These are phyloP conservation scores for Mongoloraphidia duomilia DNA, from an alignment of 2,888 invertebrate species.

Conservation along the genomic window DNA sequence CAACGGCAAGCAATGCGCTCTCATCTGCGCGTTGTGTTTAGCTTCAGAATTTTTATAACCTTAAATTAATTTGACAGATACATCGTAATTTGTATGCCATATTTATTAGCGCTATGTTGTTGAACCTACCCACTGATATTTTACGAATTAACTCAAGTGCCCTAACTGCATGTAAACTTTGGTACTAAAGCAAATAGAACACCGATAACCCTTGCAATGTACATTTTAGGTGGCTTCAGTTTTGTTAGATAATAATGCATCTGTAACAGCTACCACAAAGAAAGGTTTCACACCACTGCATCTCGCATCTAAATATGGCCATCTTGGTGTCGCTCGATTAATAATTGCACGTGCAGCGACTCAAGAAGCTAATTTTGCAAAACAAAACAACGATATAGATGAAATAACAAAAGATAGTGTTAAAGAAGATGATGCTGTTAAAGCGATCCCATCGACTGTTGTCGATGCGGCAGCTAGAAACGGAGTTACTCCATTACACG, in stretches of 20 bases:
- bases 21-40: no score
- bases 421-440: not conserved
- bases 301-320: constrained; percentile 95
- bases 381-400: not conserved
- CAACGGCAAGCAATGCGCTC: no score
- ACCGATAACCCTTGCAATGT: not conserved
- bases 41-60: no score
- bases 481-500: constrained; percentile 89
- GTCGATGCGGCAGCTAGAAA: constrained; percentile 87
- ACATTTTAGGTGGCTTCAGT: constrained; percentile 60
- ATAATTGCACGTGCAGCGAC: constrained; percentile 78
- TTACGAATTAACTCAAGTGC: no score
- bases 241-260: constrained; percentile 81
- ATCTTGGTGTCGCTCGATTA: constrained; percentile 73
- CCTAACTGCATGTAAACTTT: no score
- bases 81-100: no score
- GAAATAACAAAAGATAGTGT: not conserved
- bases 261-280: constrained; percentile 81
- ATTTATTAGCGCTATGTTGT: no score
- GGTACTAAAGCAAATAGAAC: no score
- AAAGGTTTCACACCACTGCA: constrained; percentile 96
- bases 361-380: constrained; percentile 10
- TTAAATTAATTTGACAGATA: no score
- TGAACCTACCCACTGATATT: no score
- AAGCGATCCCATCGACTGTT: not conserved